Evolutionary conservation across 2,797 vertebrate species (phyloP).

Genomic region (Centroberyx gerrardi): DNA sequence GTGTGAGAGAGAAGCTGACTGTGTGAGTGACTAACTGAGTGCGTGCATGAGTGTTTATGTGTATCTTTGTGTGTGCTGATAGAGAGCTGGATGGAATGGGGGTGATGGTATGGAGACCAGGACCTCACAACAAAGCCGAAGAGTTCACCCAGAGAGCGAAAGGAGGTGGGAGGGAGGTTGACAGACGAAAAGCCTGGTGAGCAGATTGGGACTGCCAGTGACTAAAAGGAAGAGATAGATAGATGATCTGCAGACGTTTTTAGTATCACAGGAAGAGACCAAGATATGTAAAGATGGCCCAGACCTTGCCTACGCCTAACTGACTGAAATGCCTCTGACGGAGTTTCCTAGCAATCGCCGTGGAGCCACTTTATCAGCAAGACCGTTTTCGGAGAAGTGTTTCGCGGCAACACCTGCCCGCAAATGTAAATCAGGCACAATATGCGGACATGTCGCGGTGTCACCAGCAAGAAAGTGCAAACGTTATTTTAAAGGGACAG

Average conservation of each 20-base stretch:
- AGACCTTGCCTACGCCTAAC: constrained; percentile 15
- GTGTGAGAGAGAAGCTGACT: constrained; percentile 66
- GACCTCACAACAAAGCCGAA: constrained; percentile 85
- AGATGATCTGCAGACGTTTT: constrained; percentile 68
- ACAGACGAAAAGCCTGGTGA: constrained; percentile 82
- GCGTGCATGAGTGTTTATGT: constrained; percentile 60
- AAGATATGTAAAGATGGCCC: constrained; percentile 52
- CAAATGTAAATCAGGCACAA: constrained; percentile 15
- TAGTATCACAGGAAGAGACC: constrained; percentile 51
- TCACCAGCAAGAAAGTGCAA: constrained; percentile 67
- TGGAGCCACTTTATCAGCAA: not conserved
- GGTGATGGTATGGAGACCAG: constrained; percentile 85
- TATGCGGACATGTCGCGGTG: constrained; percentile 53
- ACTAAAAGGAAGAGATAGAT: constrained; percentile 64
- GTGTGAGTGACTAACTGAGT: constrained; percentile 49
- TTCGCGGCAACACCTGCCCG: constrained; percentile 56
- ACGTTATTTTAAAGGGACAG: constrained; percentile 56
- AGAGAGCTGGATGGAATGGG: constrained; percentile 78
- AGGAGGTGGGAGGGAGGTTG: constrained; percentile 72
- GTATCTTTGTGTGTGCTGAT: constrained; percentile 74
- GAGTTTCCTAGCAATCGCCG: constrained; percentile 1
- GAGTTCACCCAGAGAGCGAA: constrained; percentile 87
- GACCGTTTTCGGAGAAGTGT: constrained; percentile 20
- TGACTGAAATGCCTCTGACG: constrained; percentile 31
- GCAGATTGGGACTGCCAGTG: constrained; percentile 82